Percentiles rank a stretch among this genome's conserved stretches.
These are phyloP conservation scores for Siniperca knerii DNA, from an alignment of 2,113 vertebrate species.

Conservation along the genomic window DNA sequence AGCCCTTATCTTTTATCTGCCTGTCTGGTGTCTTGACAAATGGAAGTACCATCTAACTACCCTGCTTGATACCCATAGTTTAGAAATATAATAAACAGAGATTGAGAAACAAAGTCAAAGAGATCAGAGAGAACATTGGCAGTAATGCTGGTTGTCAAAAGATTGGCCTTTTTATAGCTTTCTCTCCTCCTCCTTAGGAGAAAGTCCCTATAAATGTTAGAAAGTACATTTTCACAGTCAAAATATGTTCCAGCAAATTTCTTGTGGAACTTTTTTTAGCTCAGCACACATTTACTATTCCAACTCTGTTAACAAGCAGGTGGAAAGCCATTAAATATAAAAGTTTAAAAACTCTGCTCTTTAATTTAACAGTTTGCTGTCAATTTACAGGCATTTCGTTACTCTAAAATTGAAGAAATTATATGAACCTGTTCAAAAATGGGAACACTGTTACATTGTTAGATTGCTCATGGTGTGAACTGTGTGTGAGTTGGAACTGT, in stretches of 20 bases:
- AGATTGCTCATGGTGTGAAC: constrained; percentile 38
- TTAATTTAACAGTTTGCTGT: constrained; percentile 20
- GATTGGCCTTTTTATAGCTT: neutral
- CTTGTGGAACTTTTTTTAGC: constrained; percentile 1
- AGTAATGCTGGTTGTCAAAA: constrained; percentile 10
- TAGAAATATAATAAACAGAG: constrained; percentile 46
- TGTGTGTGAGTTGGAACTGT: constrained; percentile 39
- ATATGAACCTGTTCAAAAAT: neutral
- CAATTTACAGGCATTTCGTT: constrained; percentile 28
- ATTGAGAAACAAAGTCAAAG: constrained; percentile 9
- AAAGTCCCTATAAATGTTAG: neutral
- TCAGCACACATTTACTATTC: constrained; percentile 18
- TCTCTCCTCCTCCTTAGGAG: neutral
- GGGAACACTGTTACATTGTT: constrained; percentile 11
- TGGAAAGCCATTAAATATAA: constrained; percentile 29
- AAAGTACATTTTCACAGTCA: constrained; percentile 29
- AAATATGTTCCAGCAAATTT: constrained; percentile 37
- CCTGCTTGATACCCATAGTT: constrained; percentile 6
- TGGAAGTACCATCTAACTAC: constrained; percentile 20
- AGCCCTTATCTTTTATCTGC: constrained; percentile 68
- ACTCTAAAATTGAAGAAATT: constrained; percentile 10
- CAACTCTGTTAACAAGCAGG: constrained; percentile 36
- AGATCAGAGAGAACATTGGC: constrained; percentile 23
- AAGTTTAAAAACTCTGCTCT: neutral
- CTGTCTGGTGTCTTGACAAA: constrained; percentile 49